Conservation (phyloP, 23 tunicate genomes). For the Ciona savignyi region DNA sequence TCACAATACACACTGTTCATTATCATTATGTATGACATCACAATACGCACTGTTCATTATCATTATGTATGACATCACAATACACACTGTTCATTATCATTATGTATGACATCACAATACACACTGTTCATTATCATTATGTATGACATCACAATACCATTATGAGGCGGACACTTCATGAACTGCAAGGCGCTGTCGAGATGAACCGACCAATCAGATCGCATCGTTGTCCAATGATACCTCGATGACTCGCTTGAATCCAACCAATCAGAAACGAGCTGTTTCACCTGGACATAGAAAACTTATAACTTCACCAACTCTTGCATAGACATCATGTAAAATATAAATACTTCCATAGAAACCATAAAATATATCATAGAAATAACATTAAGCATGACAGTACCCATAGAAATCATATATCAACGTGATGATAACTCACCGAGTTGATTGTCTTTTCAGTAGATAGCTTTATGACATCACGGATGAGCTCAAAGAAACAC, state of each 20-base stretch:
- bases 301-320: not conserved
- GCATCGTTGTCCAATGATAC: conserved; percentile 38
- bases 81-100: not conserved
- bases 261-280: conserved; percentile 44
- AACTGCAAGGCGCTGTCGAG: conserved; percentile 16
- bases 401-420: no score
- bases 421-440: no score
- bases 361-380: no score
- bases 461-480: conserved; percentile 25
- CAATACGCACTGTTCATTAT: no score
- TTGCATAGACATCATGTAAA: not conserved
- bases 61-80: not conserved
- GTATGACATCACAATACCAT: not conserved
- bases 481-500: conserved; percentile 42
- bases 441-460: conserved; percentile 11
- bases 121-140: not conserved
- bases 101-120: not conserved
- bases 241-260: conserved; percentile 42
- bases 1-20: no score
- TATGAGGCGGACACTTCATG: conserved; percentile 2
- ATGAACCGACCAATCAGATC: conserved; percentile 16
- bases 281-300: conserved; percentile 12
- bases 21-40: not conserved
- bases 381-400: no score
- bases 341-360: no score